Evolutionary conservation across 2,888 invertebrate species (phyloP).

Genomic region (Arrhopalites spinosus): DNA sequence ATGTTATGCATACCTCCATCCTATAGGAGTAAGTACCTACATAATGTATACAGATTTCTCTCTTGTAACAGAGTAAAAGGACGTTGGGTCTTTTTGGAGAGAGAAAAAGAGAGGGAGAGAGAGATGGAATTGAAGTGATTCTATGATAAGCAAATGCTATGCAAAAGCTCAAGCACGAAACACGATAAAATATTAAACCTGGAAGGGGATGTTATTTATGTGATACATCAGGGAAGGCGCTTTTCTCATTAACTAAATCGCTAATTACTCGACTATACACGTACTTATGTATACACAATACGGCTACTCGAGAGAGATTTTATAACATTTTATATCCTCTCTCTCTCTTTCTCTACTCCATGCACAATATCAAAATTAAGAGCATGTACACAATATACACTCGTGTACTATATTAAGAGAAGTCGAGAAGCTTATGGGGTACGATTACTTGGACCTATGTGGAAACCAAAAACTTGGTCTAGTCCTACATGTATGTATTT

Average conservation of each 20-base stretch:
- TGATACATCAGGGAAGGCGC: constrained; percentile 46
- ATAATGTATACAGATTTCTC: neutral
- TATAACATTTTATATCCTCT: neutral
- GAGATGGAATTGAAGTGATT: constrained; percentile 15
- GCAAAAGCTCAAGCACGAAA: constrained; percentile 16
- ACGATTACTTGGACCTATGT: too few species aligned
- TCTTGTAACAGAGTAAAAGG: neutral
- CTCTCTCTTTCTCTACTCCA: too few species aligned
- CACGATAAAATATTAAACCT: constrained; percentile 49
- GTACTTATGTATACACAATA: constrained; percentile 5
- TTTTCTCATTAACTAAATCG: constrained; percentile 52
- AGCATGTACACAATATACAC: too few species aligned
- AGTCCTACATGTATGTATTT: neutral
- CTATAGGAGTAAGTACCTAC: neutral
- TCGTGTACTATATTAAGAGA: too few species aligned
- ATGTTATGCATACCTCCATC: neutral
- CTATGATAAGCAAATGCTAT: constrained; percentile 22
- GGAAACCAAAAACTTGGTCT: too few species aligned
- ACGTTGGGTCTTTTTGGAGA: too few species aligned
- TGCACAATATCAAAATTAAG: too few species aligned
- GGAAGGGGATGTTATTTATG: constrained; percentile 49
- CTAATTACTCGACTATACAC: constrained; percentile 47
- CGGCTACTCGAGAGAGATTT: neutral
- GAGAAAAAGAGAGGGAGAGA: too few species aligned
- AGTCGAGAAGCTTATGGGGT: too few species aligned